phyloP scores from a whole-genome alignment of 2,113 vertebrate genomes.

The Semnornis frantzii region DNA sequence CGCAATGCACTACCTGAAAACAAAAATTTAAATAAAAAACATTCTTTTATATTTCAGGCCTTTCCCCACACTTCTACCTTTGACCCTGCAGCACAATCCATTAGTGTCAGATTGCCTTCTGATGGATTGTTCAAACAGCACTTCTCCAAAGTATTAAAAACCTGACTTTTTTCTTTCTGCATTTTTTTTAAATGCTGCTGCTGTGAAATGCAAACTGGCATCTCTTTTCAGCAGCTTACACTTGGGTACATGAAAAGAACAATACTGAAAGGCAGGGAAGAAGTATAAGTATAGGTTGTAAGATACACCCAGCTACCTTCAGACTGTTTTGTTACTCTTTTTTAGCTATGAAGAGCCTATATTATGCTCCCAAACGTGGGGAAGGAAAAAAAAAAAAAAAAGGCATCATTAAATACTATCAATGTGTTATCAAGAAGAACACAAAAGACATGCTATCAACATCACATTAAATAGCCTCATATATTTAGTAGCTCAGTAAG shows the following conservation, averaged over 20 bases:
- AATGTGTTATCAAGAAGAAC: not conserved
- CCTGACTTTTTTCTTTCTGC: not conserved
- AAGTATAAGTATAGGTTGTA: not conserved
- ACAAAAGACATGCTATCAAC: conserved; percentile 37
- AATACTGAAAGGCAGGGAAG: not conserved
- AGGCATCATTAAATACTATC: not conserved
- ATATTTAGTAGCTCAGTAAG: conserved; percentile 32
- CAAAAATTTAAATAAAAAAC: not conserved
- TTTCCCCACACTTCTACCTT: not conserved
- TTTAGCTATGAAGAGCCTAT: not conserved
- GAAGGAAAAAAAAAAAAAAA: not conserved
- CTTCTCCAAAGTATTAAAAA: not conserved
- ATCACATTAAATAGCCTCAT: conserved; percentile 9
- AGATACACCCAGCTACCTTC: not conserved
- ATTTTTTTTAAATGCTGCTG: not conserved
- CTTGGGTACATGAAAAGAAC: not conserved
- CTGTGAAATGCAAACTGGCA: not conserved
- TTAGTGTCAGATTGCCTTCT: not conserved
- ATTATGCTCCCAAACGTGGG: not conserved
- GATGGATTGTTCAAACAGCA: not conserved
- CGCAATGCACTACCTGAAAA: not conserved
- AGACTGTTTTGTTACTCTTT: not conserved
- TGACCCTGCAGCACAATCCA: not conserved
- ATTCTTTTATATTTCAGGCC: not conserved
- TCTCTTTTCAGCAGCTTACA: not conserved